These are phyloP conservation scores for Ondatra zibethicus DNA, from an alignment of 2,113 vertebrate species.

Conservation along the genomic window DNA sequence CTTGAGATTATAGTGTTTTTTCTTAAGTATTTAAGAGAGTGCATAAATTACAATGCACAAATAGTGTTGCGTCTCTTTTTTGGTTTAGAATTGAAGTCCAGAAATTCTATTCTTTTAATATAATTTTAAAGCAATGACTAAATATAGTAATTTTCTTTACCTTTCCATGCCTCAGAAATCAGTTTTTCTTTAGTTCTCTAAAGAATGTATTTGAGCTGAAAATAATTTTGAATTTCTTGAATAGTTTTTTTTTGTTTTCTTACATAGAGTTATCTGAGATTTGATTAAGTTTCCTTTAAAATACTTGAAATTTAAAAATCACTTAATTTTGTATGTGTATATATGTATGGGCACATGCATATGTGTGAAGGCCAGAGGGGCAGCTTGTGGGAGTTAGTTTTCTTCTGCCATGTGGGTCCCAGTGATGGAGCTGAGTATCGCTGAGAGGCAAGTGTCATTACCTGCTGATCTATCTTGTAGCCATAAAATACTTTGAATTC, in stretches of 20 bases:
- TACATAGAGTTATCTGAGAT: background rate
- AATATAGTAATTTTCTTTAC: background rate
- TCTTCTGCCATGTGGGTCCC: background rate
- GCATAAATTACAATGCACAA: background rate
- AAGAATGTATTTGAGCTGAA: constrained; percentile 50
- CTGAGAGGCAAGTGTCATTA: background rate
- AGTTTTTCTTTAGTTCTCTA: background rate
- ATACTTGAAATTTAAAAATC: background rate
- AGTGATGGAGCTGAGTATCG: background rate
- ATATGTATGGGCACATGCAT: background rate
- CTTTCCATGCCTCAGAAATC: background rate
- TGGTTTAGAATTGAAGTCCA: constrained; percentile 22
- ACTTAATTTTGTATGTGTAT: background rate
- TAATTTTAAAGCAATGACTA: background rate
- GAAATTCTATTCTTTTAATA: constrained; percentile 40
- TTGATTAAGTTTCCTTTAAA: constrained; percentile 3
- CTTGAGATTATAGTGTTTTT: background rate
- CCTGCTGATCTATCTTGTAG: background rate
- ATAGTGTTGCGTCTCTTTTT: background rate
- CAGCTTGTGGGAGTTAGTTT: background rate
- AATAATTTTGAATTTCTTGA: constrained; percentile 41
- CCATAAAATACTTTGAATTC: background rate
- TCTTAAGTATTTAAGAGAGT: constrained; percentile 9
- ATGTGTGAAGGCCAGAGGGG: background rate
- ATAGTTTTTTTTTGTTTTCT: background rate